Percentiles rank a stretch among this genome's conserved stretches.
Conservation (phyloP, 2,113 vertebrate species). For the Cochlearius cochlearius region DNA sequence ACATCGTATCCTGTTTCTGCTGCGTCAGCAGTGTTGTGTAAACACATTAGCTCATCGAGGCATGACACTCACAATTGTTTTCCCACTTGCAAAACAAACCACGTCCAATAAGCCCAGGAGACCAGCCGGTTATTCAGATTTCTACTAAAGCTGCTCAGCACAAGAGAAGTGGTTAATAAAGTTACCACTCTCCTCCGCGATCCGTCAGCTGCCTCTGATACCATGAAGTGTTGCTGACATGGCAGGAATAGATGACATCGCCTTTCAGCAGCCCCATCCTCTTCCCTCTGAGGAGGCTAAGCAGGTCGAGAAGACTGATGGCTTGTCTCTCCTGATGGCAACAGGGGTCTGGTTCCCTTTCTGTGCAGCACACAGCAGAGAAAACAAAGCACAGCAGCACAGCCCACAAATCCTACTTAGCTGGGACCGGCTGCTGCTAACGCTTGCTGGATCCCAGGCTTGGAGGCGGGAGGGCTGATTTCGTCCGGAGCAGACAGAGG, state of each 20-base stretch:
- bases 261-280: not conserved
- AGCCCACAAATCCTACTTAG: not conserved
- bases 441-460: not conserved
- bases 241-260: slow-evolving; percentile 36
- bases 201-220: not conserved
- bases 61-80: not conserved
- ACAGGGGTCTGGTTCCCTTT: not conserved
- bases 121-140: not conserved
- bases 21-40: slow-evolving; percentile 9
- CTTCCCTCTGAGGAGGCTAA: not conserved
- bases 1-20: slow-evolving; percentile 18
- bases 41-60: slow-evolving; percentile 2
- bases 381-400: not conserved
- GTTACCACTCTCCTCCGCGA: not conserved
- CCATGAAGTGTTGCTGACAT: not conserved
- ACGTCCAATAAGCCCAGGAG: not conserved
- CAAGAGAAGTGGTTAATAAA: slow-evolving; percentile 30
- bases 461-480: not conserved
- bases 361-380: not conserved
- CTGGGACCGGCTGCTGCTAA: not conserved
- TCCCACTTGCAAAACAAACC: slow-evolving; percentile 34
- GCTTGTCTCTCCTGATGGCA: not conserved
- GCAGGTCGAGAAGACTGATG: not conserved
- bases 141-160: not conserved
- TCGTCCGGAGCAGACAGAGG: not conserved